These are phyloP conservation scores for Euplexia lucipara DNA, from an alignment of 2,888 invertebrate species.

Conservation along the genomic window DNA sequence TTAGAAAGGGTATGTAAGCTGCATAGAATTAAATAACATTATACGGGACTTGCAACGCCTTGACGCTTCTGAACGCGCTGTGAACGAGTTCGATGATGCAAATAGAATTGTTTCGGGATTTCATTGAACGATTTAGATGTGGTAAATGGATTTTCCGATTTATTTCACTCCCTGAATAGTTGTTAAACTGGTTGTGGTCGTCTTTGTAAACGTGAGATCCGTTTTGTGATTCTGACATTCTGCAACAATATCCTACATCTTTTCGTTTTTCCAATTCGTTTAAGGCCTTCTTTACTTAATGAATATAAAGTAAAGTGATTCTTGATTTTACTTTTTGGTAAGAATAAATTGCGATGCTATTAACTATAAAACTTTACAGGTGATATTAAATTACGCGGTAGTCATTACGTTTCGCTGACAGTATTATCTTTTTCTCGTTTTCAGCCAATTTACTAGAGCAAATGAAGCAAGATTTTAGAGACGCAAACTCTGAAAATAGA, in stretches of 20 bases:
- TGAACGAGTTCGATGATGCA: slow-evolving; percentile 84
- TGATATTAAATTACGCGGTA: no score
- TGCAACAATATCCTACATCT: slow-evolving; percentile 1
- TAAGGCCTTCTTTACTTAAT: neutral
- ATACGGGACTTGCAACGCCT: slow-evolving; percentile 77
- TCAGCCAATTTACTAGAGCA: no score
- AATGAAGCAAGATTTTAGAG: no score
- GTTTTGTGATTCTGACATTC: slow-evolving; percentile 39
- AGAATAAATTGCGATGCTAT: neutral
- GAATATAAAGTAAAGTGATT: no score
- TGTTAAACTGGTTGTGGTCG: slow-evolving; percentile 11
- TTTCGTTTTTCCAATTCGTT: slow-evolving; percentile 4
- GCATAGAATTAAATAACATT: slow-evolving; percentile 84
- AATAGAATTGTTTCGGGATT: slow-evolving; percentile 70
- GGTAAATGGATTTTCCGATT: slow-evolving; percentile 62
- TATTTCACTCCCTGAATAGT: slow-evolving; percentile 56
- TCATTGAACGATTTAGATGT: slow-evolving; percentile 60
- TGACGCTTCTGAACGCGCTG: slow-evolving; percentile 79
- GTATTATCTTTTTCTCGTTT: no score
- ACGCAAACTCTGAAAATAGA: no score
- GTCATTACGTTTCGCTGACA: no score
- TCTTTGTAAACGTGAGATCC: slow-evolving; percentile 39
- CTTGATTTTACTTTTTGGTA: no score
- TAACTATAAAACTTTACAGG: neutral
- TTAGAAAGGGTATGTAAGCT: slow-evolving; percentile 70